Evolutionary conservation across 2,113 vertebrate species (phyloP).

Genomic region (Mugil cephalus): DNA sequence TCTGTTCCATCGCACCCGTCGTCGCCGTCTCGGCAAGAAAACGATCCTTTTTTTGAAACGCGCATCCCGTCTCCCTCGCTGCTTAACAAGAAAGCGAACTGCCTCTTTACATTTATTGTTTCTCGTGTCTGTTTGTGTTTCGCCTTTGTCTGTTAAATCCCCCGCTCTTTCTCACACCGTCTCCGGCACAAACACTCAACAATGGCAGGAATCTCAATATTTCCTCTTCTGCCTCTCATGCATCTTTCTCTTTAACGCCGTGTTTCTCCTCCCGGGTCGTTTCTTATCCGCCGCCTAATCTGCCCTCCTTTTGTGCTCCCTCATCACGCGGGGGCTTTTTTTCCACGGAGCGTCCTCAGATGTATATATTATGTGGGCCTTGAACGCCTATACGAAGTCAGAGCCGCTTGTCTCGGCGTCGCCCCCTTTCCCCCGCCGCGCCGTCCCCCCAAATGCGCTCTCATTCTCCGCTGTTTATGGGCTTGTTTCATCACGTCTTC

Average conservation of each 20-base stretch:
- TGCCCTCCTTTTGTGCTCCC: slow-evolving; percentile 47
- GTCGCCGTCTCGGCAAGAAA: slow-evolving; percentile 35
- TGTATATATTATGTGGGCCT: slow-evolving; percentile 66
- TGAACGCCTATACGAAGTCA: slow-evolving; percentile 45
- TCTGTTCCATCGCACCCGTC: slow-evolving; percentile 18
- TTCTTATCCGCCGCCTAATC: slow-evolving; percentile 60
- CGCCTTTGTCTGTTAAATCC: slow-evolving; percentile 59
- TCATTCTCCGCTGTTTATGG: slow-evolving; percentile 72
- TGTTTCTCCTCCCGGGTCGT: slow-evolving; percentile 19
- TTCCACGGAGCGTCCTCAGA: slow-evolving; percentile 55
- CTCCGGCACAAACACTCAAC: slow-evolving; percentile 54
- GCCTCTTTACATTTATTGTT: slow-evolving; percentile 58
- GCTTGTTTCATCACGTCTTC: slow-evolving; percentile 79
- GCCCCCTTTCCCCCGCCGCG: slow-evolving; percentile 41
- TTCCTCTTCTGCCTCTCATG: slow-evolving; percentile 49
- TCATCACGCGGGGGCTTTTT: slow-evolving; percentile 60
- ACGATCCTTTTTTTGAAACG: slow-evolving; percentile 61
- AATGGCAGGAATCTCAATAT: slow-evolving; percentile 71
- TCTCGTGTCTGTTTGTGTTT: slow-evolving; percentile 53
- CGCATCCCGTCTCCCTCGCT: slow-evolving; percentile 39
- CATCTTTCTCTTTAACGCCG: slow-evolving; percentile 53
- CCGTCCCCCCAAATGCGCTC: slow-evolving; percentile 54
- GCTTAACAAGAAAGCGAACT: slow-evolving; percentile 39
- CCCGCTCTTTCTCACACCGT: slow-evolving; percentile 30
- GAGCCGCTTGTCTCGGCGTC: slow-evolving; percentile 64